Conservation (phyloP, 2,888 invertebrate genomes). For the Tholera decimalis region DNA sequence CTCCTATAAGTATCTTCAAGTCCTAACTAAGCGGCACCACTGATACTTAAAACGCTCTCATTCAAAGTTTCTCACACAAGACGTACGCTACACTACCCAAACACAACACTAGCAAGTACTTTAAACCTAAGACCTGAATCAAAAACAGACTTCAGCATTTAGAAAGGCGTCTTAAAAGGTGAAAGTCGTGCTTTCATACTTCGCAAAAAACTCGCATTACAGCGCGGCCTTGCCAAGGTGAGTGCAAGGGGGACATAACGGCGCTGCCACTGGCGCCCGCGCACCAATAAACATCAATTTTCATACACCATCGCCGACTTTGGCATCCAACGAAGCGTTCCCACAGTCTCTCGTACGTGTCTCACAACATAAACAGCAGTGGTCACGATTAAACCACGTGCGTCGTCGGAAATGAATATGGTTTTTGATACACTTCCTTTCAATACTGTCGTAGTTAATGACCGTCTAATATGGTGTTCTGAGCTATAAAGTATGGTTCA, state of each 20-base stretch:
- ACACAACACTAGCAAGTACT: conserved; percentile 29
- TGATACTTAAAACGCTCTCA: conserved; percentile 12
- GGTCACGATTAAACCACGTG: conserved; percentile 57
- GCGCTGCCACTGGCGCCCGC: conserved; percentile 77
- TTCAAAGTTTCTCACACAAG: conserved; percentile 18
- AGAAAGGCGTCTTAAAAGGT: conserved; percentile 89
- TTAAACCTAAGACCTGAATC: conserved; percentile 65
- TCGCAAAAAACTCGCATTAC: conserved; percentile 90
- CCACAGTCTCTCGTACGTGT: conserved; percentile 55
- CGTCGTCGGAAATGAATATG: conserved; percentile 77
- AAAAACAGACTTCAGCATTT: conserved; percentile 81
- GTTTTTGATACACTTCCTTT: conserved; percentile 86
- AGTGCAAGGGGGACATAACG: conserved; percentile 90
- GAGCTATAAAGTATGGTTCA: conserved; percentile 71
- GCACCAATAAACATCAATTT: conserved; percentile 69
- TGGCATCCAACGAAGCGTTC: conserved; percentile 72
- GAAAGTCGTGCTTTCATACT: conserved; percentile 89
- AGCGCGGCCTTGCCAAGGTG: conserved; percentile 90
- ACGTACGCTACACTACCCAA: conserved; percentile 20
- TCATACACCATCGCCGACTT: conserved; percentile 71
- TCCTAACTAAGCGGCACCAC: conserved; percentile 36
- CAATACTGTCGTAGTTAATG: conserved; percentile 77
- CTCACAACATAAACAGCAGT: conserved; percentile 59
- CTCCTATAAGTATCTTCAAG: conserved; percentile 8
- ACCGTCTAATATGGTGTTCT: conserved; percentile 78